Conservation (phyloP, 1,140 invertebrate genomes). For the Calosoma granatense region DNA sequence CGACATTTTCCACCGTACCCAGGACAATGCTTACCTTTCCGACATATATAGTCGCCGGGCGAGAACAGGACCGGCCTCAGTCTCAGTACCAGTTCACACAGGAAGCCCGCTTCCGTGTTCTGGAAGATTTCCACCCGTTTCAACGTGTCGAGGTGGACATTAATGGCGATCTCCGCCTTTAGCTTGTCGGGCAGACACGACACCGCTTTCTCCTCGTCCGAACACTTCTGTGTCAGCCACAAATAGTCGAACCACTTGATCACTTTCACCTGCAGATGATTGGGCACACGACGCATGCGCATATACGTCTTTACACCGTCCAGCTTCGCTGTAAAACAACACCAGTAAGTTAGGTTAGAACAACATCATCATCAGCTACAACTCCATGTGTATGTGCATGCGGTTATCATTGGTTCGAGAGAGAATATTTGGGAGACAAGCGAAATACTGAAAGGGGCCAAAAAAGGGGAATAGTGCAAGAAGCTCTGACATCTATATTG, state of each 20-base stretch:
- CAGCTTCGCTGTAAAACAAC: slow-evolving; percentile 78
- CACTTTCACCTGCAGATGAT: slow-evolving; percentile 92
- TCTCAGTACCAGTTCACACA: slow-evolving; percentile 91
- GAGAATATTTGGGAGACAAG: too few species aligned
- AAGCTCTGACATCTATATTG: too few species aligned
- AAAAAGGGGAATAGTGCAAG: too few species aligned
- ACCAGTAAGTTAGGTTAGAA: too few species aligned
- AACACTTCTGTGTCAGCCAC: slow-evolving; percentile 97
- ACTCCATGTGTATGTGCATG: not conserved
- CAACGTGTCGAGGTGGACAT: slow-evolving; percentile 95
- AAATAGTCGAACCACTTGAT: slow-evolving; percentile 99
- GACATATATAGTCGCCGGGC: slow-evolving; percentile 96
- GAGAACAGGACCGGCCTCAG: slow-evolving; percentile 93
- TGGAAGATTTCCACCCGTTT: slow-evolving; percentile 98
- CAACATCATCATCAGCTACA: not conserved
- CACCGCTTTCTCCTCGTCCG: slow-evolving; percentile 92
- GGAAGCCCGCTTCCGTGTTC: slow-evolving; percentile 96
- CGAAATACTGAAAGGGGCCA: too few species aligned
- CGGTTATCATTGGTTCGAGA: too few species aligned
- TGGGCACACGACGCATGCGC: slow-evolving; percentile 89
- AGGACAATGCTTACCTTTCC: slow-evolving; percentile 95
- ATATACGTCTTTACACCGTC: slow-evolving; percentile 98
- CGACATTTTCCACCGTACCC: too few species aligned
- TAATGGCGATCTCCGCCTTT: slow-evolving; percentile 97
- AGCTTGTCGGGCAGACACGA: slow-evolving; percentile 93